These are phyloP conservation scores for Chondrosia reniformis DNA, from an alignment of 37 sponge, comb jelly and placozoan species.

Conservation along the genomic window DNA sequence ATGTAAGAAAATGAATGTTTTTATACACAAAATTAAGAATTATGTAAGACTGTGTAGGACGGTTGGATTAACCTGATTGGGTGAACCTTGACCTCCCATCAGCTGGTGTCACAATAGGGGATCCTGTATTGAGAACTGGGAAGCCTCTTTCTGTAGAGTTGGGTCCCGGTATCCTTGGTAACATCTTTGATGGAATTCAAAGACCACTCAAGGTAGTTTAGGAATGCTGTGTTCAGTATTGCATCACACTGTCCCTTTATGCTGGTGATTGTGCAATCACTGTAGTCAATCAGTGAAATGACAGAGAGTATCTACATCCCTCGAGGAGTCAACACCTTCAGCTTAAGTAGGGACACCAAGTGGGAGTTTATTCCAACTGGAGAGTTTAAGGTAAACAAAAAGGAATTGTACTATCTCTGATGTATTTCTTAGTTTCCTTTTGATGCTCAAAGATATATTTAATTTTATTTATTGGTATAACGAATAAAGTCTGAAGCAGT, in stretches of 20 bases:
- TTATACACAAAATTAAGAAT: too few relatives aligned
- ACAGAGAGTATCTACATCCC: conserved; percentile 96
- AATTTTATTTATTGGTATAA: too few relatives aligned
- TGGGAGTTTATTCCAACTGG: conserved; percentile 88
- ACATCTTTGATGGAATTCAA: conserved; percentile 98
- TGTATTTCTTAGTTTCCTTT: not conserved
- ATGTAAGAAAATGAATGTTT: too few relatives aligned
- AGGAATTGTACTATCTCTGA: too few relatives aligned
- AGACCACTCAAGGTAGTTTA: conserved; percentile 85
- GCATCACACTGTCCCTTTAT: not conserved
- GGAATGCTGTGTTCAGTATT: not conserved
- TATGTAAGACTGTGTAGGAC: too few relatives aligned
- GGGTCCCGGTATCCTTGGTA: conserved; percentile 95
- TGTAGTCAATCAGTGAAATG: conserved; percentile 86
- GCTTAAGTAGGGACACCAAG: conserved; percentile 51
- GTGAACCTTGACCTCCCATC: conserved; percentile 43
- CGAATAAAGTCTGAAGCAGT: too few relatives aligned
- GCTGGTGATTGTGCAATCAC: too few relatives aligned
- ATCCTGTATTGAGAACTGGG: conserved; percentile 95
- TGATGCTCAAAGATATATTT: too few relatives aligned
- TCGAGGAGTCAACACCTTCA: conserved; percentile 82
- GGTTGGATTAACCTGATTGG: too few relatives aligned
- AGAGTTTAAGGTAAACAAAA: conserved; percentile 35
- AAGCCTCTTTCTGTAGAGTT: conserved; percentile 99
- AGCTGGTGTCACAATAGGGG: conserved; percentile 97